A percentile compares a stretch with the other conserved stretches of the same genome.
These are phyloP conservation scores for Anguilla rostrata DNA, from an alignment of 2,113 vertebrate species.

Conservation along the genomic window DNA sequence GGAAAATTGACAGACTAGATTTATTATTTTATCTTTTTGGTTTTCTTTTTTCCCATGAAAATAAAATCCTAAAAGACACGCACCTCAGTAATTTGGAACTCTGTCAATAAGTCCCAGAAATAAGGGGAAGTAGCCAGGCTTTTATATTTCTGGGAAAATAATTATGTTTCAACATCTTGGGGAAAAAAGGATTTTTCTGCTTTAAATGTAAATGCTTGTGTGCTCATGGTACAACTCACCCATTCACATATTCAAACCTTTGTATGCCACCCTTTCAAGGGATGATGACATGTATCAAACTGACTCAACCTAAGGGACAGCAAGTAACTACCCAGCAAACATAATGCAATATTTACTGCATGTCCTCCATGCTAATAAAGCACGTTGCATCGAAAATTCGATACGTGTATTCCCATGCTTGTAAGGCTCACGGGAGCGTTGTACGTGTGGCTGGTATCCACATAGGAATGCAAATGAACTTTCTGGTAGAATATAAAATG, in stretches of 20 bases:
- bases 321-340: no score
- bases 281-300: background rate
- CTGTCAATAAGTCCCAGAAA: background rate
- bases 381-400: no score
- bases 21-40: no score
- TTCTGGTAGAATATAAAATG: background rate
- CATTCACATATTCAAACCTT: background rate
- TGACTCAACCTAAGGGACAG: no score
- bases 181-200: background rate
- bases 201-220: background rate
- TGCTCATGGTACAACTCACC: background rate
- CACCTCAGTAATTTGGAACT: background rate
- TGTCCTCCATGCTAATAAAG: no score
- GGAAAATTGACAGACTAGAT: background rate
- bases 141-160: background rate
- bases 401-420: background rate
- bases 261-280: background rate
- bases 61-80: background rate
- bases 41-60: background rate
- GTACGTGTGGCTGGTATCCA: background rate
- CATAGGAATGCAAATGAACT: conserved; percentile 15
- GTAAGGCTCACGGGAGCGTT: background rate
- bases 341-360: no score
- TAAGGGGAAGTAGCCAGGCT: background rate
- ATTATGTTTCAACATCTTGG: background rate